Conservation (phyloP, 2,113 vertebrate genomes). For the Neofelis nebulosa region DNA sequence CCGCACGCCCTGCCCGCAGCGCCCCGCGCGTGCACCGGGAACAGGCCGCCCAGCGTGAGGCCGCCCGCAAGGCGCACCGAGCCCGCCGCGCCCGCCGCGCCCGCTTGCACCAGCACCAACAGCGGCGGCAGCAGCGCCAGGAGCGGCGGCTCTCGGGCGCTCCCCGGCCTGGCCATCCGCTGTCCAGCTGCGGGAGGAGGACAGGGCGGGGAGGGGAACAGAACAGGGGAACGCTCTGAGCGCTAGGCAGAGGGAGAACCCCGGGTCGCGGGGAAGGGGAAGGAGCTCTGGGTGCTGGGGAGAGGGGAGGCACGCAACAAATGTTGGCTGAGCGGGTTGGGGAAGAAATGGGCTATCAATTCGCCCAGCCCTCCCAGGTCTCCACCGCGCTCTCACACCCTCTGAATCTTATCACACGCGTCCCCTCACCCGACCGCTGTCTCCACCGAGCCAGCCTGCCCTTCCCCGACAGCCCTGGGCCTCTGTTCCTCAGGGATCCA, state of each 20-base stretch:
- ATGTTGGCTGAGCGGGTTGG: background rate
- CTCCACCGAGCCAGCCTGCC: background rate
- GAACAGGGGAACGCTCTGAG: background rate
- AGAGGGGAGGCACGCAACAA: background rate
- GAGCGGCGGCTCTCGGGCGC: background rate
- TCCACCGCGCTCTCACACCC: background rate
- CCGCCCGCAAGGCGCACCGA: slow-evolving; percentile 93
- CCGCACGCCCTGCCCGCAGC: slow-evolving; percentile 90
- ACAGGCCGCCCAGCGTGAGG: slow-evolving; percentile 92
- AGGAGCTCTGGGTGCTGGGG: background rate
- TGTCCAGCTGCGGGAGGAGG: background rate
- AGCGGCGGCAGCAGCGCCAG: background rate
- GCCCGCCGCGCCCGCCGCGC: slow-evolving; percentile 79
- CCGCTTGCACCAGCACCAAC: background rate
- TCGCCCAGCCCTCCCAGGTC: too few relatives aligned
- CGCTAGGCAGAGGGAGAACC: too few relatives aligned
- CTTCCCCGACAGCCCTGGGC: too few relatives aligned
- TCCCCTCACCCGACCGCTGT: rapidly evolving
- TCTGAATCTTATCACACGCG: background rate
- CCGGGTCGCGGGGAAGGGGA: background rate
- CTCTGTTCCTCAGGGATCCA: background rate
- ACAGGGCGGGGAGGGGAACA: background rate
- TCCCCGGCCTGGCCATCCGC: background rate
- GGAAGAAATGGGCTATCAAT: background rate
- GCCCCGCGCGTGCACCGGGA: slow-evolving; percentile 92